Base-by-base conservation (phyloP, 2,888 invertebrate genomes). In the Euphydryas editha region DNA sequence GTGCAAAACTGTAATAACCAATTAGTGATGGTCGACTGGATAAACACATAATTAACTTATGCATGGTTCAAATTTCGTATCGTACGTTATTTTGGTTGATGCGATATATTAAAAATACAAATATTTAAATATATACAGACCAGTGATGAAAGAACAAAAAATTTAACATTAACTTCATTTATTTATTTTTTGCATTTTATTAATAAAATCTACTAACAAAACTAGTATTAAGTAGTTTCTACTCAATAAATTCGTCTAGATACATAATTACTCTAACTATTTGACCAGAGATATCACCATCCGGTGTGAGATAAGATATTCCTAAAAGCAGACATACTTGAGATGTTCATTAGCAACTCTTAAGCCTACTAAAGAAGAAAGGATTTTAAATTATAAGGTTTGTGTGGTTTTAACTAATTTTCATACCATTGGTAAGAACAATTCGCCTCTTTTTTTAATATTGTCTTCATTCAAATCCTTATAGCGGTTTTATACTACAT, bases 1-100 rank as follows among this genome's bases (percentile, higher is more conserved):
- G 65, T 71, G 68, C 60, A 71, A 68, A 72, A 69, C 67, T 72
- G 71, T 72, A 69, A 72, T 72, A 72, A 71, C 71, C 69, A 69
- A 72, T 72, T 71, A 69, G 71, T 65, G 59, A 63, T 56, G 72
- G 67, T 67, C 63, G 60, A 71, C 55, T 71, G 71, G 62, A 65
- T 69, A 65, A 67, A 70, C 67, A 70, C 67, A 70, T 70, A 69
- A 69, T 69, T 67, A 70, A 70, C 65, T 68, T 70, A 70, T 68
- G 65, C 67, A 64, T 21, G 68, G 57, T 67, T 65, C 42, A 64
- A 65, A 67, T 62, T 67, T 66, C 42, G 63, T 30, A 8, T 20
- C 42, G 66, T 58, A 62, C 61, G 59, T 62, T 36, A 62, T 65
- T 65, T 65, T 51, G 17, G 49, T 1, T 49, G 46, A 51, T 24